These are phyloP conservation scores for Mercenaria mercenaria DNA, from an alignment of 1,140 invertebrate genomes.

Conservation along the genomic window DNA sequence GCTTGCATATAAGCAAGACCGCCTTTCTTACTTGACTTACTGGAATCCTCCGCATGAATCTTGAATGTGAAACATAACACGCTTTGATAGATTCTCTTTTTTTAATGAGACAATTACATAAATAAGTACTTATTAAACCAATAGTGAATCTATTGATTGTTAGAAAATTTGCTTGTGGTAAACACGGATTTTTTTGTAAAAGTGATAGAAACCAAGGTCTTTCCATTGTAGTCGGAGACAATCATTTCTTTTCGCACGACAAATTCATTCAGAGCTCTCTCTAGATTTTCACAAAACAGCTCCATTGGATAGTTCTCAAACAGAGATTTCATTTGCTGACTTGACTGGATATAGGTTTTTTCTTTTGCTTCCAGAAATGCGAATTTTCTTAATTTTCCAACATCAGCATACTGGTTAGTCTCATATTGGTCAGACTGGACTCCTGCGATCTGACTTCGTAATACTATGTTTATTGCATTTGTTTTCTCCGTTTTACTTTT, in stretches of 20 bases:
- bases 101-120: too few species aligned
- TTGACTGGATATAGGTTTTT: not conserved
- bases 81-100: too few species aligned
- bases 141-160: not conserved
- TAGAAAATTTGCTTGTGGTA: not conserved
- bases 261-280: constrained; percentile 54
- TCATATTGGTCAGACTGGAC: too few species aligned
- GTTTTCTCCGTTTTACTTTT: not conserved
- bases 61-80: too few species aligned
- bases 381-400: constrained; percentile 52
- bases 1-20: too few species aligned
- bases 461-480: too few species aligned
- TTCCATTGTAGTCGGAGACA: constrained; percentile 48
- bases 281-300: constrained; percentile 26
- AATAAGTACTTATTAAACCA: too few species aligned
- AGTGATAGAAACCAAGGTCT: constrained; percentile 40
- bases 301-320: constrained; percentile 58
- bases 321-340: not conserved
- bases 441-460: too few species aligned
- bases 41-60: too few species aligned
- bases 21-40: too few species aligned
- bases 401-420: not conserved
- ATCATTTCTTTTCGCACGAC: constrained; percentile 55
- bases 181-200: constrained; percentile 59
- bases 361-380: constrained; percentile 28